Conservation (phyloP, 2,888 invertebrate genomes). For the Drosophila borborema region DNA sequence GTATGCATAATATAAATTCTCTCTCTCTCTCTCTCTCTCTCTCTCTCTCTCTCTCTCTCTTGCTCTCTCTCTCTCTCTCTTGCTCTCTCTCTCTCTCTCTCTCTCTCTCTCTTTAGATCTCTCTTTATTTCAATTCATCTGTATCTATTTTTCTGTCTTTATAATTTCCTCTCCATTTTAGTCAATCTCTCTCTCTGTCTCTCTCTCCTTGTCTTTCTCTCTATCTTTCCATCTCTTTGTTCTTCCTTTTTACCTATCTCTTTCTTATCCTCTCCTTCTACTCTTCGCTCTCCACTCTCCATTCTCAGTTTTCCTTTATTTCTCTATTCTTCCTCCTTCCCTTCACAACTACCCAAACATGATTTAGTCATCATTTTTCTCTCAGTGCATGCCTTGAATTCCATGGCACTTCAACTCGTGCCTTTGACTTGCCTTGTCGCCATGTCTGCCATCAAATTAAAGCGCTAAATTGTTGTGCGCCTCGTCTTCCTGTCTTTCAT, state of each 20-base stretch:
- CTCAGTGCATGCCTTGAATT: constrained; percentile 28
- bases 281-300: neutral
- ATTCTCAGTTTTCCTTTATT: neutral
- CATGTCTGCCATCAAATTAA: constrained; percentile 71
- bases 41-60: too few species aligned
- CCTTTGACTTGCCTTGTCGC: constrained; percentile 42
- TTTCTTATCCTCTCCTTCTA: neutral
- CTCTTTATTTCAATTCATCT: neutral
- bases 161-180: too few species aligned
- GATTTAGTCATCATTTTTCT: constrained; percentile 21
- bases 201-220: neutral
- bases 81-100: too few species aligned
- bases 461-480: constrained; percentile 74
- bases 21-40: too few species aligned
- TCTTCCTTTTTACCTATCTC: neutral
- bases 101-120: too few species aligned
- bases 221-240: neutral
- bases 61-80: too few species aligned
- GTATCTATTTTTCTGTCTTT: neutral
- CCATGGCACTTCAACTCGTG: constrained; percentile 1
- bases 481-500: constrained; percentile 66
- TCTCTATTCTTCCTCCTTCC: neutral
- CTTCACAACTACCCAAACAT: neutral
- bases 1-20: too few species aligned
- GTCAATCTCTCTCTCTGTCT: neutral